A percentile compares a stretch with the other conserved stretches of the same genome.
Evolutionary conservation across 2,888 invertebrate species (phyloP).

Genomic region (Eristalis pertinax): DNA sequence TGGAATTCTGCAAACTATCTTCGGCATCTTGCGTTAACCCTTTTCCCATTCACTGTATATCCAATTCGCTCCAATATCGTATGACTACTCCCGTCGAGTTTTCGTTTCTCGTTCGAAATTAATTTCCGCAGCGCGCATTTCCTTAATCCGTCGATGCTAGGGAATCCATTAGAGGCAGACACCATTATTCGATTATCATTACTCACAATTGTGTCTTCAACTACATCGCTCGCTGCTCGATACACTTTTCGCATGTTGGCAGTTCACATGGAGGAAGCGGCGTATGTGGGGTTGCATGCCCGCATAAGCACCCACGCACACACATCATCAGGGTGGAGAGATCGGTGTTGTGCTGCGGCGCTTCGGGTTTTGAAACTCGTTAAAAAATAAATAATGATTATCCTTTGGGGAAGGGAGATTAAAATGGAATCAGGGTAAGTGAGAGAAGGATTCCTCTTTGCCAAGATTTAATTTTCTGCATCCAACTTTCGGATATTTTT

Average conservation of each 20-base stretch:
- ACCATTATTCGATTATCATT: background rate
- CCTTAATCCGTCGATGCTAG: background rate
- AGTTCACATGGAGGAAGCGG: background rate
- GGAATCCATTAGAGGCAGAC: background rate
- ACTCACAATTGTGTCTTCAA: background rate
- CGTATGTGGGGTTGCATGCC: background rate
- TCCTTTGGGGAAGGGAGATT: constrained; percentile 9
- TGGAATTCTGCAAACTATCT: too few species aligned
- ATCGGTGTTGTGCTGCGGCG: constrained; percentile 15
- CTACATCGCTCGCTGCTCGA: background rate
- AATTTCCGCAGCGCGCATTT: background rate
- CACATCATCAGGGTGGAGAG: background rate
- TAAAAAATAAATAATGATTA: constrained; percentile 53
- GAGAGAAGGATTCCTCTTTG: background rate
- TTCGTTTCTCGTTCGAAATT: background rate
- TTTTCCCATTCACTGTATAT: background rate
- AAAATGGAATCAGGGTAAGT: constrained; percentile 21
- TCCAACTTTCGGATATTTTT: background rate
- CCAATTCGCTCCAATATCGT: background rate
- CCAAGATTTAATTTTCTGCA: constrained; percentile 13
- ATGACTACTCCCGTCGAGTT: too few species aligned
- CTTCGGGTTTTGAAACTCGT: constrained; percentile 50
- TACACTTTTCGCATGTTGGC: background rate
- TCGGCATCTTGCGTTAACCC: too few species aligned
- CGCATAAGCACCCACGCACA: background rate